phyloP scores from a whole-genome alignment of 2,888 invertebrate species.

The Rhyacophila evoluta region DNA sequence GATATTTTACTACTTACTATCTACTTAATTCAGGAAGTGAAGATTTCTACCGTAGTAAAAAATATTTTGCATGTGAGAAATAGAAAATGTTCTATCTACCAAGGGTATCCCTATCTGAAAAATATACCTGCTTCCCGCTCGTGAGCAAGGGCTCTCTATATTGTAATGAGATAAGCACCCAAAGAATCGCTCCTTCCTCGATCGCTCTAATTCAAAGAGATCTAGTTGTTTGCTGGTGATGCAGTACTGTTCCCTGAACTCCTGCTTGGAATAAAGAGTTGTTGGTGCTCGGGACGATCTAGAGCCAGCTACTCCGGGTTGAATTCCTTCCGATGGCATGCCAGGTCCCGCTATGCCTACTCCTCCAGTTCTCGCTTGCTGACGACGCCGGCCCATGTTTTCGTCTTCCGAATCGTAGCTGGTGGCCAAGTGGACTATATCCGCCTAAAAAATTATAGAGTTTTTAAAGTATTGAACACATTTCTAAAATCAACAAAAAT shows the following conservation, averaged over 20 bases:
- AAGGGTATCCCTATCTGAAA: neutral
- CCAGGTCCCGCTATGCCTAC: conserved; percentile 47
- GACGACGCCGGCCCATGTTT: conserved; percentile 78
- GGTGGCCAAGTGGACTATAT: conserved; percentile 77
- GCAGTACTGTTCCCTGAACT: conserved; percentile 94
- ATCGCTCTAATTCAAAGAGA: conserved; percentile 77
- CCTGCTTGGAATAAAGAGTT: conserved; percentile 86
- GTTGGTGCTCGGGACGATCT: conserved; percentile 69
- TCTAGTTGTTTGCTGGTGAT: conserved; percentile 91
- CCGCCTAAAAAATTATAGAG: conserved; percentile 68
- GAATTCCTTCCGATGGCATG: conserved; percentile 55
- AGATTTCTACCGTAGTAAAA: neutral
- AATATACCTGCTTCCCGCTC: conserved; percentile 69
- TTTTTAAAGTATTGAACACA: neutral
- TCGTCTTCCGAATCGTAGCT: conserved; percentile 87
- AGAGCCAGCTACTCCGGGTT: conserved; percentile 11
- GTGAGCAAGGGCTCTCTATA: conserved; percentile 78
- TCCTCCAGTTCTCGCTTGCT: conserved; percentile 69
- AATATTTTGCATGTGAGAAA: neutral
- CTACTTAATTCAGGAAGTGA: neutral
- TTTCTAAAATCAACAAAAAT: no score
- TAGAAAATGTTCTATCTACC: neutral
- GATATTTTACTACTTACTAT: neutral
- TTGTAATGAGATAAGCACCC: conserved; percentile 84
- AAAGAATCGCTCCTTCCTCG: conserved; percentile 79